Conservation (phyloP, 2,888 invertebrate genomes). For the Microctonus hyperodae region DNA sequence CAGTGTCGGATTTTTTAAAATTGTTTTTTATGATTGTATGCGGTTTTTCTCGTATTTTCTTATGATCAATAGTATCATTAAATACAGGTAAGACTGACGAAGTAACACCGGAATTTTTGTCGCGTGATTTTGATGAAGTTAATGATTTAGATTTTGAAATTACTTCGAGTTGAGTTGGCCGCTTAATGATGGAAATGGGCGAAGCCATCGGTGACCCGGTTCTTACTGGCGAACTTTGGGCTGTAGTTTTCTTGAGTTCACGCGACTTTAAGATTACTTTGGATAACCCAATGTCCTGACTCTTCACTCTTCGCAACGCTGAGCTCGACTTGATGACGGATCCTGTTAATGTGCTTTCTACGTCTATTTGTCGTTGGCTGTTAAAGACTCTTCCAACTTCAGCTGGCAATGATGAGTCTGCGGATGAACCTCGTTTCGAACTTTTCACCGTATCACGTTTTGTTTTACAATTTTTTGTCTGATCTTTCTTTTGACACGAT, state of each 20-base stretch:
- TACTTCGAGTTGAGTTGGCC: conserved; percentile 12
- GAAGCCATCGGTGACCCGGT: conserved; percentile 33
- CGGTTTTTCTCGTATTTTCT: conserved; percentile 52
- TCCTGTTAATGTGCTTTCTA: conserved; percentile 25
- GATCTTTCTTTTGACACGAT: conserved; percentile 34
- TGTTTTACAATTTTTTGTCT: conserved; percentile 40
- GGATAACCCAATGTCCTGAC: conserved; percentile 60
- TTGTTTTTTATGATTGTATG: conserved; percentile 55
- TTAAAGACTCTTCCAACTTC: conserved; percentile 62
- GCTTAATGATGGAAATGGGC: conserved; percentile 12
- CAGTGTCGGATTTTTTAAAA: conserved; percentile 40
- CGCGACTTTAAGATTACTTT: conserved; percentile 58
- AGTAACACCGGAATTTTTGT: conserved; percentile 23
- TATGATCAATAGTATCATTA: conserved; percentile 44
- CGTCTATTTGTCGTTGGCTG: conserved; percentile 32
- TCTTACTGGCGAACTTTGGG: conserved; percentile 41
- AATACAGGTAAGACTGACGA: conserved; percentile 13
- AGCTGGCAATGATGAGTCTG: conserved; percentile 68
- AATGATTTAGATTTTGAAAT: conserved; percentile 17
- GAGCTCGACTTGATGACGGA: conserved; percentile 48
- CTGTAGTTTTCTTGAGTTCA: conserved; percentile 43
- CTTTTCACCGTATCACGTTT: conserved; percentile 51
- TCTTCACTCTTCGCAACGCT: conserved; percentile 47
- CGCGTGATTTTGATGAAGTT: conserved; percentile 16
- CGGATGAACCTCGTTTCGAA: conserved; percentile 59